A percentile compares a stretch with the other conserved stretches of the same genome.
Conservation (phyloP, 2,797 vertebrate genomes). For the Miichthys miiuy region DNA sequence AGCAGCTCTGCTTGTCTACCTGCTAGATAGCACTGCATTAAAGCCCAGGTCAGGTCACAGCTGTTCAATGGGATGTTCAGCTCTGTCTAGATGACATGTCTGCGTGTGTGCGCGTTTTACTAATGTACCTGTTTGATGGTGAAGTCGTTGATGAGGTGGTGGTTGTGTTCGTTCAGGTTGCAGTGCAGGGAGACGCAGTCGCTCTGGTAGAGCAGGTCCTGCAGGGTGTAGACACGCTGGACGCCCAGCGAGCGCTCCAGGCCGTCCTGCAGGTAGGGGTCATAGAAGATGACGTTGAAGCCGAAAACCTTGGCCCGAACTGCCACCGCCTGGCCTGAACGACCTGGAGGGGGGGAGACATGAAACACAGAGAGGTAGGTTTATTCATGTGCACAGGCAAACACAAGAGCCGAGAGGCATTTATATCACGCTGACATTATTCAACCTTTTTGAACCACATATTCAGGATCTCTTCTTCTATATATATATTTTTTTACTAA, state of each 20-base stretch:
- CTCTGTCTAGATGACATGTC: conserved; percentile 22
- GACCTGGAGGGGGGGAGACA: conserved; percentile 82
- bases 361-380: neutral
- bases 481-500: neutral
- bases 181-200: conserved; percentile 99
- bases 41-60: conserved; percentile 52
- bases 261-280: conserved; percentile 98
- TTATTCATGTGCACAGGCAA: neutral
- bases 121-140: conserved; percentile 95
- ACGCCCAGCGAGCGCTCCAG: conserved; percentile 96
- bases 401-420: neutral
- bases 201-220: conserved; percentile 98
- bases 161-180: conserved; percentile 98
- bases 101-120: neutral
- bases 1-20: conserved; percentile 57
- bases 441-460: no score
- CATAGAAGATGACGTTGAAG: conserved; percentile 97
- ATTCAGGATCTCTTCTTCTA: no score
- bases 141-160: conserved; percentile 99
- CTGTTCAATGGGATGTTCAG: conserved; percentile 35
- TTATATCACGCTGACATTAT: neutral
- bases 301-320: conserved; percentile 97
- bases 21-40: conserved; percentile 47
- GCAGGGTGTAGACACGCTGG: conserved; percentile 97
- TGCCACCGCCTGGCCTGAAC: conserved; percentile 95